Percentiles rank a stretch among this genome's conserved stretches.
Conservation (phyloP, 2,888 invertebrate genomes). For the Thecophora atra region DNA sequence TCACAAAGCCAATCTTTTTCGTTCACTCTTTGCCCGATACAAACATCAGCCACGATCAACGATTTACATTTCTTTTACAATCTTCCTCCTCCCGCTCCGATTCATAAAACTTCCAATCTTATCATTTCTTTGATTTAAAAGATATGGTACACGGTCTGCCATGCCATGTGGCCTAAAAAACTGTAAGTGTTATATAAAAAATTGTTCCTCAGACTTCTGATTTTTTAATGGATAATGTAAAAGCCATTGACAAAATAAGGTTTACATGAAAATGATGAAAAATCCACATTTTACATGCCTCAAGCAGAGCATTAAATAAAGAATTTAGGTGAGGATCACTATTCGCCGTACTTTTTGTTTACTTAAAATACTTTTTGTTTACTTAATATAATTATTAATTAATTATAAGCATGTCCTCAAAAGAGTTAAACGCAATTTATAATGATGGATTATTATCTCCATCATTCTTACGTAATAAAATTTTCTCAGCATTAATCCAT, state of each 20-base stretch:
- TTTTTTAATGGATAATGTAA: slow-evolving; percentile 2
- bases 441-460: no score
- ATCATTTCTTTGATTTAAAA: no score
- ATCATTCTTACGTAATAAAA: background rate
- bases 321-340: no score
- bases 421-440: background rate
- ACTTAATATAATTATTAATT: background rate
- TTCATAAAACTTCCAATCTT: slow-evolving; percentile 20
- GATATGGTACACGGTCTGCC: no score
- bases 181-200: background rate
- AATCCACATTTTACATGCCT: slow-evolving; percentile 8
- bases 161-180: background rate
- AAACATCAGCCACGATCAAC: no score
- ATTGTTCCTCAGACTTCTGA: background rate
- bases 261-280: background rate
- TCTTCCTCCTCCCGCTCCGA: no score
- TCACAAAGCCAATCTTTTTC: no score
- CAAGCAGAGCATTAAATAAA: background rate
- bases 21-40: no score
- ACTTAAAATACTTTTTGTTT: no score
- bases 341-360: no score
- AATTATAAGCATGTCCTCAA: background rate
- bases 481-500: background rate
- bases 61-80: no score
- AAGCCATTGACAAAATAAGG: background rate